A percentile compares a stretch with the other conserved stretches of the same genome.
Conservation (phyloP, 2,888 invertebrate genomes). For the Orthonevra nobilis region DNA sequence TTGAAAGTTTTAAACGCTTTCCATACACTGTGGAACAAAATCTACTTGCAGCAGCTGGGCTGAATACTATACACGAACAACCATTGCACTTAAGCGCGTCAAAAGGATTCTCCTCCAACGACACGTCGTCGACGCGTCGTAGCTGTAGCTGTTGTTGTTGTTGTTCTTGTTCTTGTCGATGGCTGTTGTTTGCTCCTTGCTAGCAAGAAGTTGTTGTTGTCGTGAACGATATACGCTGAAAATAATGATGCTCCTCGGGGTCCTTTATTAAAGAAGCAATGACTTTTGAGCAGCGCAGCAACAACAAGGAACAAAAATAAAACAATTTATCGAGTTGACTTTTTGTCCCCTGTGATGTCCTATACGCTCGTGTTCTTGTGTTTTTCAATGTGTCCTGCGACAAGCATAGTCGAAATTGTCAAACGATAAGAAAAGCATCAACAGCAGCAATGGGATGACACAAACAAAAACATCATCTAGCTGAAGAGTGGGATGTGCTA, state of each 20-base stretch:
- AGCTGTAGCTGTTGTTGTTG: conserved; percentile 35
- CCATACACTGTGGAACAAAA: conserved; percentile 3
- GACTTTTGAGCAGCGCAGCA: conserved; percentile 28
- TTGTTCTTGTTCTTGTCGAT: conserved; percentile 16
- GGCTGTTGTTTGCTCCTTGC: no score
- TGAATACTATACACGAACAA: no score
- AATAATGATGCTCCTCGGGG: conserved; percentile 60
- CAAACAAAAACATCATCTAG: not conserved
- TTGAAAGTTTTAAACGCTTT: conserved; percentile 60
- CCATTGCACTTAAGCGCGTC: conserved; percentile 27
- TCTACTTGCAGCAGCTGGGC: conserved; percentile 23
- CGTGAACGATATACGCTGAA: conserved; percentile 45
- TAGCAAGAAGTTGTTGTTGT: not conserved
- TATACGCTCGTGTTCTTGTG: conserved; percentile 24
- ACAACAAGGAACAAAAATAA: conserved; percentile 1
- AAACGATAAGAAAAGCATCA: conserved; percentile 14
- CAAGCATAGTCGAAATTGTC: conserved; percentile 31
- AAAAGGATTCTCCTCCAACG: conserved; percentile 30
- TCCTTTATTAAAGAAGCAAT: conserved; percentile 52
- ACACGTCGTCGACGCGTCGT: not conserved
- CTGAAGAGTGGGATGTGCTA: conserved; percentile 1
- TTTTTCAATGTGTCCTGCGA: conserved; percentile 11
- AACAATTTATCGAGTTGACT: conserved; percentile 66
- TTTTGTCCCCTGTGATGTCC: conserved; percentile 56
- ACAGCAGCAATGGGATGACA: not conserved